phyloP scores from a whole-genome alignment of 2,888 invertebrate species.

The Petrolisthes manimaculis region DNA sequence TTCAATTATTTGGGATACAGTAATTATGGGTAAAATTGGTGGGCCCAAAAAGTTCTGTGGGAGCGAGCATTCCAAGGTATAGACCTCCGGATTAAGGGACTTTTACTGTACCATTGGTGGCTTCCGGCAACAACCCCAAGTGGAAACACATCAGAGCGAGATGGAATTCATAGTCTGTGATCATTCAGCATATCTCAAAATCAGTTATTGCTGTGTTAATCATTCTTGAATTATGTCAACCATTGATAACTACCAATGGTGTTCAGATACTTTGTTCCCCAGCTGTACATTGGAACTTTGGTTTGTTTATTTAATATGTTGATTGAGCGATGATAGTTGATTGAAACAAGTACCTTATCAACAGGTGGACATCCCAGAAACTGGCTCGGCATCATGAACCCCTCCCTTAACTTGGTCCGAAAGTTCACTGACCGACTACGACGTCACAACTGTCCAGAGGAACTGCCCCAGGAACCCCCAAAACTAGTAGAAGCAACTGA shows the following conservation, averaged over 20 bases:
- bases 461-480: conserved; percentile 9
- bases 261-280: background rate
- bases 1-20: too few relatives aligned
- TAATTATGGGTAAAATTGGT: too few relatives aligned
- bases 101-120: too few relatives aligned
- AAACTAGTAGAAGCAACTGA: conserved; percentile 21
- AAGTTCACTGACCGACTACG: conserved; percentile 52
- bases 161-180: too few relatives aligned
- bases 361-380: conserved; percentile 65
- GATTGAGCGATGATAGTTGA: background rate
- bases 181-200: too few relatives aligned
- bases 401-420: conserved; percentile 57
- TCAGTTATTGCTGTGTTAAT: background rate
- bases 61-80: too few relatives aligned
- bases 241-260: background rate
- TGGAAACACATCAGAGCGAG: too few relatives aligned
- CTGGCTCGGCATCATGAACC: conserved; percentile 61
- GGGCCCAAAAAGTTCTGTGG: too few relatives aligned
- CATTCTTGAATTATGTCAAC: background rate
- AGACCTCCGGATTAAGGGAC: too few relatives aligned
- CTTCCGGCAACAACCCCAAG: too few relatives aligned
- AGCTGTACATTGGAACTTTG: background rate
- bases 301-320: background rate
- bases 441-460: conserved; percentile 49
- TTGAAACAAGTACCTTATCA: background rate